Evolutionary conservation across 2,888 invertebrate genomes (phyloP).

Genomic region (Mallateleia sp.): DNA sequence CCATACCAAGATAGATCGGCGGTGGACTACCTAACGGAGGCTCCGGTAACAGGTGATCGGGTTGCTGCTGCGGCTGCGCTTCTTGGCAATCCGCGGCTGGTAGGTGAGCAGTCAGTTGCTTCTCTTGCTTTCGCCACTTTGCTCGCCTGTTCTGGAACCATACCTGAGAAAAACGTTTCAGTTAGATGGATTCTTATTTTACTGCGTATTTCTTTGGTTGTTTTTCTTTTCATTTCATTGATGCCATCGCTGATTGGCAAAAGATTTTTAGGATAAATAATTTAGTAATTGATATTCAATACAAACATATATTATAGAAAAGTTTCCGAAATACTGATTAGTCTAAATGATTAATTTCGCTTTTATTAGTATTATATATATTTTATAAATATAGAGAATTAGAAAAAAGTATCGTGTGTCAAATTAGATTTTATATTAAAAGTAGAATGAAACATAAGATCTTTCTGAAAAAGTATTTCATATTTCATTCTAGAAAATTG

Average conservation of each 20-base stretch:
- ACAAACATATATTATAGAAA: neutral
- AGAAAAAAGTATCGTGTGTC: no score
- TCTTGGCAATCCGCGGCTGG: constrained; percentile 83
- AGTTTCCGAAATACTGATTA: no score
- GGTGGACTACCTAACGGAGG: constrained; percentile 88
- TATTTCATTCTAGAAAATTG: no score
- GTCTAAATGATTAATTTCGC: no score
- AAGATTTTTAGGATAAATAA: neutral
- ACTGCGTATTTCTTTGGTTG: neutral
- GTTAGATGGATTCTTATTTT: neutral
- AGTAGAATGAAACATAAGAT: no score
- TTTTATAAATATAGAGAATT: no score
- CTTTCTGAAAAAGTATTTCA: no score
- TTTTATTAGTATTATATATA: no score
- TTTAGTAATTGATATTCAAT: neutral
- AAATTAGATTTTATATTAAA: no score
- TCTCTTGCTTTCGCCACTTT: constrained; percentile 91
- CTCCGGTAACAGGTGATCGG: constrained; percentile 87
- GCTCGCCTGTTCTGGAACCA: constrained; percentile 90
- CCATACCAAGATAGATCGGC: constrained; percentile 89
- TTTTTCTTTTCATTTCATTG: no score
- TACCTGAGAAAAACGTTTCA: constrained; percentile 83
- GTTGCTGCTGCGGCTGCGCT: constrained; percentile 82
- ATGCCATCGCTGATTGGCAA: neutral
- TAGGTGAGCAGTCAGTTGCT: constrained; percentile 88